Percentiles rank a stretch among this genome's conserved stretches.
phyloP scores from a whole-genome alignment of 2,888 invertebrate genomes.

The Eristalis intricaria region DNA sequence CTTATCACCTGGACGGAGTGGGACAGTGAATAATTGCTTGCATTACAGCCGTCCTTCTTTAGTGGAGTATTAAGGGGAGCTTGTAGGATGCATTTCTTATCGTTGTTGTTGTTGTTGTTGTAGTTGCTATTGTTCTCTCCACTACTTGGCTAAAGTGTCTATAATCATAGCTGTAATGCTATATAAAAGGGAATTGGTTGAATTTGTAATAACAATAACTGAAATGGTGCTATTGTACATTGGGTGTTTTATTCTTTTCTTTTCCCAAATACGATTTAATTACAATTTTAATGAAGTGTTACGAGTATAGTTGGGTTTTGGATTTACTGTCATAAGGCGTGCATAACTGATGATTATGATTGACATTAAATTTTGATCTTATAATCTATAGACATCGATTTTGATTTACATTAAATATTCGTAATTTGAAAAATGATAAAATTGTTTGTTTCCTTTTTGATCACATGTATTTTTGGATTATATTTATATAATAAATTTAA shows the following conservation, averaged over 20 bases:
- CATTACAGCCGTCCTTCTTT: slow-evolving; percentile 53
- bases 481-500: too few species aligned
- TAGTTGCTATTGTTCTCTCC: slow-evolving; percentile 15
- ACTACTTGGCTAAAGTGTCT: slow-evolving; percentile 58
- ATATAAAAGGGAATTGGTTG: slow-evolving; percentile 68
- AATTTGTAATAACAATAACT: slow-evolving; percentile 71
- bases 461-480: too few species aligned
- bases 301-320: slow-evolving; percentile 21
- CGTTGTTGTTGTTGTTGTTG: neutral
- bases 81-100: slow-evolving; percentile 32
- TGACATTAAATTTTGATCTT: too few species aligned
- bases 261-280: slow-evolving; percentile 62
- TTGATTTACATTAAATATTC: too few species aligned
- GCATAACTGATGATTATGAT: neutral
- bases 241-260: slow-evolving; percentile 39
- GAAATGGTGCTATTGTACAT: slow-evolving; percentile 68
- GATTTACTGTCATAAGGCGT: neutral
- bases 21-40: slow-evolving; percentile 33
- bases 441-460: too few species aligned
- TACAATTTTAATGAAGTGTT: slow-evolving; percentile 67
- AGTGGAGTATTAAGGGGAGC: neutral
- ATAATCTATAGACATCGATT: too few species aligned
- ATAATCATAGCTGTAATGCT: slow-evolving; percentile 69
- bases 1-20: slow-evolving; percentile 55
- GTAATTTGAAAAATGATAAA: too few species aligned